Base-by-base conservation (phyloP, 2,113 vertebrate species). In the Phrynocephalus versicolor region DNA sequence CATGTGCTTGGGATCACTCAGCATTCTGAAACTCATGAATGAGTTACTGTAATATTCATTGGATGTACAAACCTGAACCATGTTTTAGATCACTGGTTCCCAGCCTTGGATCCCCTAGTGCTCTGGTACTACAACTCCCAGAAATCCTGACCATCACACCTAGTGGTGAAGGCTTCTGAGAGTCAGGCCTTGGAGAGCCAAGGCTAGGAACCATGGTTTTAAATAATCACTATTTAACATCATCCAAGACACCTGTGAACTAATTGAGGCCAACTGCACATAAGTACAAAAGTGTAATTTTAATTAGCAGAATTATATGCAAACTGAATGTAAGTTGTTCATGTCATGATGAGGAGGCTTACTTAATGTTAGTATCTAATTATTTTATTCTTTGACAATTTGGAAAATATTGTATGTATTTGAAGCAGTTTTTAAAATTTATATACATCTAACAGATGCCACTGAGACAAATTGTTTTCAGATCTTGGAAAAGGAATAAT, bases 301-400 rank as follows among this genome's bases (percentile, higher is more conserved):
- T 33, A 3, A 0, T 62, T 76, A 21, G 8, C n/a, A 19, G 45
- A 70, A 72, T 60, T 6, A 2, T 87, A 58, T 78, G 69, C 0
- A 64, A 73, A 89, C 69, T 82, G 25, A 62, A 2, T 79, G 25
- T 76, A 65, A 75, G 7, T 21, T 0, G 45, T 37, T 85, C 64
- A 37, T 30, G 13, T 78, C 86, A 33, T 80, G 25, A 51, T 83
- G 30, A 79, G 35, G 10, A 78, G 41, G 19, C 0, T 21, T 74
- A 15, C 41, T 73, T 35, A 64, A 73, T 33, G 37, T 90, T 14
- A 9, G 62, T 86, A 82, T 79, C 84, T 87, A 79, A 30, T 82
- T 79, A n/a, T 69, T 72, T 77, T 87, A 64, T 65, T 82, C 51
- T 1, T 78, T 79, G 10, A 57, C 25, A 2, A 73, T 72, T 75